Percentiles rank a stretch among this genome's conserved stretches.
Conservation (phyloP, 2,797 vertebrate species). For the Gadopsis bispinosus region DNA sequence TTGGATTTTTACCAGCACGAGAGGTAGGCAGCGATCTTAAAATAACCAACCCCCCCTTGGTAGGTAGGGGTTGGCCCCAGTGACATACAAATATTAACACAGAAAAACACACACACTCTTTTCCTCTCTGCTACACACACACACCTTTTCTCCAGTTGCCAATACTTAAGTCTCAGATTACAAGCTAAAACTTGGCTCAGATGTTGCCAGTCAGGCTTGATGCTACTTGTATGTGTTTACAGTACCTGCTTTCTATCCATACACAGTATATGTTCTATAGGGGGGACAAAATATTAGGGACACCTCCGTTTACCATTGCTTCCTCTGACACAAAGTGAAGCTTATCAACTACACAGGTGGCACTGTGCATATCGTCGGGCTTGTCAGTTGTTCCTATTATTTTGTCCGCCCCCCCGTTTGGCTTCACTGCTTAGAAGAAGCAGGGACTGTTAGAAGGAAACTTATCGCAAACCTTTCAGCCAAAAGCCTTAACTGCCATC, state of each 20-base stretch:
- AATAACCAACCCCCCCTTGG: not conserved
- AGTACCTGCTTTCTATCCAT: not conserved
- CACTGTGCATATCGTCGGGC: not conserved
- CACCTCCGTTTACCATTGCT: not conserved
- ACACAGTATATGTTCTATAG: not conserved
- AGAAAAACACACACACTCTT: not conserved
- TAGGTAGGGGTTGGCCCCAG: too few relatives aligned
- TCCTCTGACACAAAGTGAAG: not conserved
- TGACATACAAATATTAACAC: not conserved
- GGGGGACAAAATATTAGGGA: constrained; percentile 1
- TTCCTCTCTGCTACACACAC: not conserved
- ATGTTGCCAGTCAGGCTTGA: not conserved
- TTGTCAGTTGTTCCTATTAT: not conserved
- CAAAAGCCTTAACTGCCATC: constrained; percentile 77
- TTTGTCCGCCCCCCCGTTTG: not conserved
- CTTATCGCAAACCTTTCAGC: constrained; percentile 34
- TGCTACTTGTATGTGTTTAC: constrained; percentile 23
- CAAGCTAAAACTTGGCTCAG: not conserved
- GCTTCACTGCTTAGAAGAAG: not conserved
- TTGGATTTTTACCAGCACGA: not conserved
- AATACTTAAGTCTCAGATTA: not conserved
- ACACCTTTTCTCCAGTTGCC: not conserved
- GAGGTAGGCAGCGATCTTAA: not conserved
- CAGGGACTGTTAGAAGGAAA: constrained; percentile 27
- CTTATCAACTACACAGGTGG: not conserved